These are phyloP conservation scores for Coracias cyanogaster DNA, from an alignment of 2,797 vertebrate species.

Conservation along the genomic window DNA sequence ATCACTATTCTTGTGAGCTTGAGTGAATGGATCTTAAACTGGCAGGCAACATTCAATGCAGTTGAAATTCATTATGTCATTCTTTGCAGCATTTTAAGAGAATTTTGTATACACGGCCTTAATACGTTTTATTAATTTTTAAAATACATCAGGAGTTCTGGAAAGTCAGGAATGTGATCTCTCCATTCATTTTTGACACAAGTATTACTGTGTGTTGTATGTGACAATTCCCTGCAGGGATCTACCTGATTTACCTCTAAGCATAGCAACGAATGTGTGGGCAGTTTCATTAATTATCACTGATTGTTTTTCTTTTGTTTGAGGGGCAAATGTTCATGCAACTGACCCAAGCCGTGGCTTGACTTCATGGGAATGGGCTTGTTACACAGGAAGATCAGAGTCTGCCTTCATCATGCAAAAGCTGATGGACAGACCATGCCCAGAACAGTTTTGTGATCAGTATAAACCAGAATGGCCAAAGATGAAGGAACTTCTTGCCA, in stretches of 20 bases:
- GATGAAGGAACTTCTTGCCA: slow-evolving; percentile 82
- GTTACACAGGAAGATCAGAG: slow-evolving; percentile 91
- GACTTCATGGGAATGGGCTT: slow-evolving; percentile 91
- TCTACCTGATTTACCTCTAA: background rate
- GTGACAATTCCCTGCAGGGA: background rate
- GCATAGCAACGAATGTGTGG: background rate
- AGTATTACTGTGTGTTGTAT: background rate
- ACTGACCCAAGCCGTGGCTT: slow-evolving; percentile 87
- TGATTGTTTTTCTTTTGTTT: slow-evolving; percentile 8
- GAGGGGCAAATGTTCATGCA: slow-evolving; percentile 89
- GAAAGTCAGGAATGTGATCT: background rate
- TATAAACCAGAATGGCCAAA: slow-evolving; percentile 90
- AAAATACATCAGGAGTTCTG: background rate
- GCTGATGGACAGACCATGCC: slow-evolving; percentile 87
- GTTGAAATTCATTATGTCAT: background rate
- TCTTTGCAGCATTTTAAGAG: background rate
- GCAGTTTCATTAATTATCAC: background rate
- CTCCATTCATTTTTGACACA: background rate
- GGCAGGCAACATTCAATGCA: background rate
- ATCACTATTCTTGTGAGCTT: background rate
- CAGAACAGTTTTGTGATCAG: slow-evolving; percentile 84
- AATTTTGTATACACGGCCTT: background rate
- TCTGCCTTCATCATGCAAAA: slow-evolving; percentile 87
- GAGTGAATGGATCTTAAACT: background rate
- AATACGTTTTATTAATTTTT: background rate